These are phyloP conservation scores for Spea multiplicata DNA, from an alignment of 2,113 vertebrate genomes.

Conservation along the genomic window DNA sequence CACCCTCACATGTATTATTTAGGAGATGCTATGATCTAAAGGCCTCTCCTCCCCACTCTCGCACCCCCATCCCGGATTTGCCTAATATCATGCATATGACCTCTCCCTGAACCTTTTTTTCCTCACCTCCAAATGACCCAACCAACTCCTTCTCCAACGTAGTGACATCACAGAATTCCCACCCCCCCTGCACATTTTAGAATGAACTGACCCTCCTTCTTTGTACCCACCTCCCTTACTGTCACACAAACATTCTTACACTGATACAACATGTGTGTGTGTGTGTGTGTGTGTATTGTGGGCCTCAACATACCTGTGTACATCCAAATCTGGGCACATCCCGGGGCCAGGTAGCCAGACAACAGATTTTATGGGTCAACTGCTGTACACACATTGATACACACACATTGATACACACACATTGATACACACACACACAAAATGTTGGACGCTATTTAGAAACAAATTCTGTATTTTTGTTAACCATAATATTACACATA, in stretches of 20 bases:
- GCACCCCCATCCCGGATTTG: slow-evolving; percentile 36
- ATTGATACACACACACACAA: background rate
- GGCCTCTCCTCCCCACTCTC: slow-evolving; percentile 5
- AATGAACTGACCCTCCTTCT: slow-evolving; percentile 40
- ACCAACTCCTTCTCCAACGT: slow-evolving; percentile 30
- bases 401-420: background rate
- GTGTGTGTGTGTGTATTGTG: no score
- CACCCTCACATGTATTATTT: slow-evolving; percentile 24
- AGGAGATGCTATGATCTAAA: slow-evolving; percentile 38
- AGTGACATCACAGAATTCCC: slow-evolving; percentile 38
- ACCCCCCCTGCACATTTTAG: slow-evolving; percentile 31
- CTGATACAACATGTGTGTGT: no score
- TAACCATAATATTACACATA: no score
- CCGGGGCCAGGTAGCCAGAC: no score
- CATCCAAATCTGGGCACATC: no score
- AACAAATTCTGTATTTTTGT: no score
- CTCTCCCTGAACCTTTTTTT: slow-evolving; percentile 39
- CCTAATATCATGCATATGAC: slow-evolving; percentile 46
- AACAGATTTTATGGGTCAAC: no score
- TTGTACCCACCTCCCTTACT: slow-evolving; percentile 14
- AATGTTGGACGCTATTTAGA: no score
- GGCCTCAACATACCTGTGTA: no score
- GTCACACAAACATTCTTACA: no score
- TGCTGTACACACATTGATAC: background rate
- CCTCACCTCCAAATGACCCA: slow-evolving; percentile 46